A percentile compares a stretch with the other conserved stretches of the same genome.
phyloP scores from a whole-genome alignment of 2,888 invertebrate genomes.

The Ellobium chinense region DNA sequence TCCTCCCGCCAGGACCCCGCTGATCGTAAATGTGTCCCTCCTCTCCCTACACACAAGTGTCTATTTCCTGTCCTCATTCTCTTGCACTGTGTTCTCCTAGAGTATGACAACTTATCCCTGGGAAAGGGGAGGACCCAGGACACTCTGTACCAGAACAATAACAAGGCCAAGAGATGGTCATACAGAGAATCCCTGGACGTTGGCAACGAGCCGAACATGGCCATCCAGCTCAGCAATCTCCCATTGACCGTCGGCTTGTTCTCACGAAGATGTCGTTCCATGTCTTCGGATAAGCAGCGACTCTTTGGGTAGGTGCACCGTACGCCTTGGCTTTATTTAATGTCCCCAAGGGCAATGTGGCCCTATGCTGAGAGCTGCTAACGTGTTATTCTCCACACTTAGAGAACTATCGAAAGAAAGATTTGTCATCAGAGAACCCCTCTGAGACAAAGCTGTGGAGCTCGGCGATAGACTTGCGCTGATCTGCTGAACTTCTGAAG shows the following conservation, averaged over 20 bases:
- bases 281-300: not conserved
- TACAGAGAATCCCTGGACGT: slow-evolving; percentile 9
- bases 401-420: too few species aligned
- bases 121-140: not conserved
- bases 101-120: not conserved
- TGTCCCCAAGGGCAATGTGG: too few species aligned
- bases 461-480: too few species aligned
- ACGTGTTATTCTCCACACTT: too few species aligned
- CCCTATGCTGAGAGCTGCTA: too few species aligned
- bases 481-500: too few species aligned
- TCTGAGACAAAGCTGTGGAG: too few species aligned
- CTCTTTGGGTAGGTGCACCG: not conserved
- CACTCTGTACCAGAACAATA: slow-evolving; percentile 18
- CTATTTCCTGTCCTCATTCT: not conserved
- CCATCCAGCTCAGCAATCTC: slow-evolving; percentile 20
- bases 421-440: too few species aligned
- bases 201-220: slow-evolving; percentile 2
- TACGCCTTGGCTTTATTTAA: too few species aligned
- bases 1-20: too few species aligned
- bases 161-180: not conserved
- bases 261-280: not conserved
- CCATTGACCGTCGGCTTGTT: not conserved
- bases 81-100: not conserved
- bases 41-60: too few species aligned
- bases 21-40: too few species aligned